Evolutionary conservation across 2,797 vertebrate genomes (phyloP).

Genomic region (Gouania willdenowi): DNA sequence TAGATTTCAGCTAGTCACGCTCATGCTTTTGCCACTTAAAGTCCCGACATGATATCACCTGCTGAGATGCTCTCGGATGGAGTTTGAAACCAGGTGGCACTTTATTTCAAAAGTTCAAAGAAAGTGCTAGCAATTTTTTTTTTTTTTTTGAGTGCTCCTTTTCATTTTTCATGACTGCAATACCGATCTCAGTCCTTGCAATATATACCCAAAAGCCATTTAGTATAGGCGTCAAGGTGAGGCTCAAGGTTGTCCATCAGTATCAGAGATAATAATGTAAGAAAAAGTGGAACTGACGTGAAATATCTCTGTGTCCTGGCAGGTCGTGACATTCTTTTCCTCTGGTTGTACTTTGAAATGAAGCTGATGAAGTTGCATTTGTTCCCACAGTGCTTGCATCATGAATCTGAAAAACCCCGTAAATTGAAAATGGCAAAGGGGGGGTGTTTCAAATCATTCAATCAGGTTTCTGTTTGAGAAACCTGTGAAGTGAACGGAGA

Average conservation of each 20-base stretch:
- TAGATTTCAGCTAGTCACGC: no score
- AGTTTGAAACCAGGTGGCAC: not conserved
- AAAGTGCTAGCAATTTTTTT: not conserved
- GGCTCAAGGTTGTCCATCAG: conserved; percentile 14
- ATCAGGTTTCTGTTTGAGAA: conserved; percentile 11
- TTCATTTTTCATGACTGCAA: conserved; percentile 9
- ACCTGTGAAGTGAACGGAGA: not conserved
- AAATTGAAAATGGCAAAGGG: conserved; percentile 35
- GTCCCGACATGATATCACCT: no score
- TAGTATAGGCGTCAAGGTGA: conserved; percentile 4
- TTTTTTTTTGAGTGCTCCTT: conserved; percentile 1
- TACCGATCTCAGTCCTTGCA: conserved; percentile 4
- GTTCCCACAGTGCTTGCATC: conserved; percentile 51
- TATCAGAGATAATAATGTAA: not conserved
- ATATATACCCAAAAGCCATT: conserved; percentile 3
- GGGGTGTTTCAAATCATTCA: conserved; percentile 15
- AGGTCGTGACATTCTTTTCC: conserved; percentile 4
- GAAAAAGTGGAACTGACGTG: not conserved
- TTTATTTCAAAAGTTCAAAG: not conserved
- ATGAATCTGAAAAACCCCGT: conserved; percentile 22
- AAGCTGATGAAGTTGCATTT: conserved; percentile 45
- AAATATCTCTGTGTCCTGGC: conserved; percentile 20
- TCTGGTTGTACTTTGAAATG: conserved; percentile 31
- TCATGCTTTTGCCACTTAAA: no score
- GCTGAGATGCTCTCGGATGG: not conserved